Conservation (phyloP, 1,140 invertebrate species). For the Armadillidium nasatum region DNA sequence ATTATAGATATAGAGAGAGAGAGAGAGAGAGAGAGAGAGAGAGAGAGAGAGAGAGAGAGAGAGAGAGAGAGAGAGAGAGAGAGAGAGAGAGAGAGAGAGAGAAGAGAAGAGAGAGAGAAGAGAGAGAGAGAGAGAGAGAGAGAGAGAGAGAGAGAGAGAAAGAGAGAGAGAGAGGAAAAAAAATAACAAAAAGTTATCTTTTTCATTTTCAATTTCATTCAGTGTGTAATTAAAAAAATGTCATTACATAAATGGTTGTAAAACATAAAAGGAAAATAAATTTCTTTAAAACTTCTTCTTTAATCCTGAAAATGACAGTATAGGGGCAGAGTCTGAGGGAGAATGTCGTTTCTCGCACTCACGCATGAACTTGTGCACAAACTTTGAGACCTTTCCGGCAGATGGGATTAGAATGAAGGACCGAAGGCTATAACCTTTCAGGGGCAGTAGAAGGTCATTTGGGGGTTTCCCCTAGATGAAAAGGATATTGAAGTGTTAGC, state of each 20-base stretch:
- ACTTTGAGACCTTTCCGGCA: constrained; percentile 2
- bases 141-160: too few relatives aligned
- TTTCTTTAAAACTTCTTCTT: not conserved
- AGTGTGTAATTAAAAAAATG: too few relatives aligned
- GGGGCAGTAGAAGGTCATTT: constrained; percentile 1
- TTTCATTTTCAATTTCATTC: too few relatives aligned
- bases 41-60: too few relatives aligned
- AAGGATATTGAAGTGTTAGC: not conserved
- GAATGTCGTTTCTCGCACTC: not conserved
- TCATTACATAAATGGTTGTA: not conserved
- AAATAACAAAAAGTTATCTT: too few relatives aligned
- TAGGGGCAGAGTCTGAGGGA: not conserved
- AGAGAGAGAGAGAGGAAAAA: too few relatives aligned
- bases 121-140: too few relatives aligned
- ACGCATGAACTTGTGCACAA: constrained; percentile 7
- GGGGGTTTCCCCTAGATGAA: not conserved
- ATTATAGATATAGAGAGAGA: too few relatives aligned
- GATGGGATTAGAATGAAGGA: not conserved
- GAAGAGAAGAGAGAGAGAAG: too few relatives aligned
- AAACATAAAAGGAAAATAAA: not conserved
- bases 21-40: too few relatives aligned
- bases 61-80: too few relatives aligned
- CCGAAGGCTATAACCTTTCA: not conserved
- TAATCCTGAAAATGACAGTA: not conserved
- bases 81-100: too few relatives aligned